phyloP scores from a whole-genome alignment of 2,888 invertebrate species.

The Lithophane ornitopus region DNA sequence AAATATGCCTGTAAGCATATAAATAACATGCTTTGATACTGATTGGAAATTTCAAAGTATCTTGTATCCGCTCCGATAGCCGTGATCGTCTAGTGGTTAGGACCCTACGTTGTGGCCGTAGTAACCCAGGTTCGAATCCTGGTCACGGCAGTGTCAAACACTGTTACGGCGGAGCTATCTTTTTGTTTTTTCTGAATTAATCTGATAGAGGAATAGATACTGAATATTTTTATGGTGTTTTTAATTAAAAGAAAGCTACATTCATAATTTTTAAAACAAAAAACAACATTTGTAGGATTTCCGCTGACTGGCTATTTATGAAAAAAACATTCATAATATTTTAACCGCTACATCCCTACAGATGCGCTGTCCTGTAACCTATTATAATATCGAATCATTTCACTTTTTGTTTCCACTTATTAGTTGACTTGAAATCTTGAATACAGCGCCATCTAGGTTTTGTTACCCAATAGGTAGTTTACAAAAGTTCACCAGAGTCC shows the following conservation, averaged over 20 bases:
- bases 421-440: neutral
- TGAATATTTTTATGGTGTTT: neutral
- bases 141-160: slow-evolving; percentile 90
- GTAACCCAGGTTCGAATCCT: slow-evolving; percentile 95
- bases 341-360: too few relatives aligned
- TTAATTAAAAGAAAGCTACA: neutral
- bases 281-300: neutral
- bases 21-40: neutral
- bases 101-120: slow-evolving; percentile 94
- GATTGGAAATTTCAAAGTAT: accelerated
- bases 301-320: neutral
- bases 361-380: too few relatives aligned
- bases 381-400: too few relatives aligned
- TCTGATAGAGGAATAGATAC: neutral
- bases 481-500: slow-evolving; percentile 56
- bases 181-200: slow-evolving; percentile 21
- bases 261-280: neutral
- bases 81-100: slow-evolving; percentile 94
- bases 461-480: neutral
- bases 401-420: neutral
- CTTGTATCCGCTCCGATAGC: slow-evolving; percentile 82
- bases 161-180: slow-evolving; percentile 83
- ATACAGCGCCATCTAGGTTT: slow-evolving; percentile 70
- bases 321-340: neutral
- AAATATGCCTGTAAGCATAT: accelerated